Conservation (phyloP, 2,113 vertebrate genomes). For the Chaenocephalus aceratus region DNA sequence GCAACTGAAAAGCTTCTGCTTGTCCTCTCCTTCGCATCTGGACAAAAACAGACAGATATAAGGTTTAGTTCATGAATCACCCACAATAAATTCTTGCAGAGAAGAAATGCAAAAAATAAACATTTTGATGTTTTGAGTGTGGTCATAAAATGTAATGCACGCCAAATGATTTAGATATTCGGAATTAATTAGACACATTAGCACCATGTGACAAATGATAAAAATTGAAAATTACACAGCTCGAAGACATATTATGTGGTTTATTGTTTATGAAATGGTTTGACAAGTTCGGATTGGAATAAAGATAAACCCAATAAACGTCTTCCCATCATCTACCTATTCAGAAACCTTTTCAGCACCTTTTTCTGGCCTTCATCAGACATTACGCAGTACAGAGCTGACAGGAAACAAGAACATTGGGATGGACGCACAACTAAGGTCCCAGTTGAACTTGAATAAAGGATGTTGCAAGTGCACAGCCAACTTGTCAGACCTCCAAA, state of each 20-base stretch:
- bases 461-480: neutral
- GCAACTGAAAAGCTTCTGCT: slow-evolving; percentile 83
- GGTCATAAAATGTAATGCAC: slow-evolving; percentile 5
- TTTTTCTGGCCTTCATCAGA: neutral
- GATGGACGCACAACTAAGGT: neutral
- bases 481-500: neutral
- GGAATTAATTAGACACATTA: slow-evolving; percentile 51
- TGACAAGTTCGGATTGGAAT: neutral
- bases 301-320: neutral
- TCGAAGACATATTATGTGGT: neutral
- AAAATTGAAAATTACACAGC: slow-evolving; percentile 1
- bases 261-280: slow-evolving; percentile 1
- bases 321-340: neutral
- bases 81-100: neutral
- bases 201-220: neutral
- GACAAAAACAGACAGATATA: slow-evolving; percentile 30
- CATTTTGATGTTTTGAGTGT: slow-evolving; percentile 1
- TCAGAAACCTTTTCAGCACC: neutral
- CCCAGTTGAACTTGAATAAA: neutral
- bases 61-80: neutral
- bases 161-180: slow-evolving; percentile 13
- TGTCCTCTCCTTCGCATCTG: slow-evolving; percentile 84
- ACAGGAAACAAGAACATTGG: neutral
- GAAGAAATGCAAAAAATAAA: neutral
- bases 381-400: neutral